phyloP scores from a whole-genome alignment of 2,113 vertebrate species.

The Chunga burmeisteri region DNA sequence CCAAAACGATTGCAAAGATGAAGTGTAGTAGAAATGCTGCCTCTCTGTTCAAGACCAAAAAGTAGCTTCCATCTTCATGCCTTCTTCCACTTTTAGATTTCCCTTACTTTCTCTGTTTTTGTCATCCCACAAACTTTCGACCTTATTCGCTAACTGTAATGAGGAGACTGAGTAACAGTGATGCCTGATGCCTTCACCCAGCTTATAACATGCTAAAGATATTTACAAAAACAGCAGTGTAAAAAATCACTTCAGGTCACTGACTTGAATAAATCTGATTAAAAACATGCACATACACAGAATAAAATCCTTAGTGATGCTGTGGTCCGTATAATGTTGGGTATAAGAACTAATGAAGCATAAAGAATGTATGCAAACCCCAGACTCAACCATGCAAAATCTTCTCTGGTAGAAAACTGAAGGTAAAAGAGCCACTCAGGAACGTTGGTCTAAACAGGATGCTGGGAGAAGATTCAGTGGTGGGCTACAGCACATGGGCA shows the following conservation, averaged over 20 bases:
- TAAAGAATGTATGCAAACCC: background rate
- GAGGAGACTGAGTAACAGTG: background rate
- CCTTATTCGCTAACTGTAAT: background rate
- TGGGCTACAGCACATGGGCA: background rate
- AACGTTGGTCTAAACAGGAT: background rate
- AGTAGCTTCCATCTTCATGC: background rate
- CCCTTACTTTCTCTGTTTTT: background rate
- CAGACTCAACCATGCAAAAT: background rate
- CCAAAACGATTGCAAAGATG: background rate
- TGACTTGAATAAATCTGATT: background rate
- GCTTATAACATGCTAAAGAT: background rate
- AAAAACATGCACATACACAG: background rate
- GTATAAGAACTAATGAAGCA: background rate
- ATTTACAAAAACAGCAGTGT: background rate
- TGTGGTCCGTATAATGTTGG: rapidly evolving
- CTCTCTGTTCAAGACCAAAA: background rate
- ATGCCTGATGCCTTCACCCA: background rate
- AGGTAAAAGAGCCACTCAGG: background rate
- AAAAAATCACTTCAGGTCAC: background rate
- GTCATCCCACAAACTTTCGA: background rate
- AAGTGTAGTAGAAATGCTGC: background rate
- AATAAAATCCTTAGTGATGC: background rate
- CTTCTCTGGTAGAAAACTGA: background rate
- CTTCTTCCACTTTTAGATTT: background rate
- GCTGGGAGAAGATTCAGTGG: background rate